phyloP scores from a whole-genome alignment of 2,888 invertebrate genomes.

The Cryptocheilus praepositus region DNA sequence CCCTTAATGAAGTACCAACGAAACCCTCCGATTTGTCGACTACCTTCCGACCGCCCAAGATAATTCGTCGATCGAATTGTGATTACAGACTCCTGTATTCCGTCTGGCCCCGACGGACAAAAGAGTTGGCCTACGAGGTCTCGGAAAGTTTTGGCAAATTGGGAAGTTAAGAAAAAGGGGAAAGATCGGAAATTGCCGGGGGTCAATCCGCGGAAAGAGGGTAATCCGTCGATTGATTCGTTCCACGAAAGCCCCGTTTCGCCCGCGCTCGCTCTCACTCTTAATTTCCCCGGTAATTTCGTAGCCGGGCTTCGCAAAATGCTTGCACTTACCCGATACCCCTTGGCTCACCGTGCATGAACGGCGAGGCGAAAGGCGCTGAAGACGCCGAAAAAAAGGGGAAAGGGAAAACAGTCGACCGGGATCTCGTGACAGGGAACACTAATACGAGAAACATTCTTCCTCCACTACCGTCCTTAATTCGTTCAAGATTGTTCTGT shows the following conservation, averaged over 20 bases:
- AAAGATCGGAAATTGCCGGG: slow-evolving; percentile 60
- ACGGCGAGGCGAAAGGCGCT: background rate
- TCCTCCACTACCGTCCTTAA: background rate
- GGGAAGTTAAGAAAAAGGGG: slow-evolving; percentile 53
- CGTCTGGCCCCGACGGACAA: slow-evolving; percentile 25
- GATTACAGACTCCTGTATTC: slow-evolving; percentile 42
- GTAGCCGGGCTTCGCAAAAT: slow-evolving; percentile 44
- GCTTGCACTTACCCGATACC: slow-evolving; percentile 25
- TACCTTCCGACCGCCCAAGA: slow-evolving; percentile 30
- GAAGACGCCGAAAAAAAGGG: slow-evolving; percentile 1
- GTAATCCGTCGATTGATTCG: slow-evolving; percentile 64
- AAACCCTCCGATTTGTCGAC: slow-evolving; percentile 14
- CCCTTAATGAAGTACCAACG: background rate
- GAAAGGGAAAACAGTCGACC: background rate
- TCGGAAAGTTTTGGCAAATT: slow-evolving; percentile 61
- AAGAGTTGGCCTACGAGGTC: slow-evolving; percentile 35
- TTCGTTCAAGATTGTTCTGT: background rate
- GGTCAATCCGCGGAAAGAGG: slow-evolving; percentile 55
- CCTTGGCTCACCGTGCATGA: too few relatives aligned
- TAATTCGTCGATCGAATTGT: slow-evolving; percentile 45
- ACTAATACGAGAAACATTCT: slow-evolving; percentile 8
- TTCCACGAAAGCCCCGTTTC: slow-evolving; percentile 63
- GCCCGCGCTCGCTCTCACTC: slow-evolving; percentile 57
- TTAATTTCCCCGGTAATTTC: slow-evolving; percentile 64
- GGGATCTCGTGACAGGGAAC: slow-evolving; percentile 9